A percentile compares a stretch with the other conserved stretches of the same genome.
phyloP scores from a whole-genome alignment of 2,797 vertebrate genomes.

The Catamblyrhynchus diadema region DNA sequence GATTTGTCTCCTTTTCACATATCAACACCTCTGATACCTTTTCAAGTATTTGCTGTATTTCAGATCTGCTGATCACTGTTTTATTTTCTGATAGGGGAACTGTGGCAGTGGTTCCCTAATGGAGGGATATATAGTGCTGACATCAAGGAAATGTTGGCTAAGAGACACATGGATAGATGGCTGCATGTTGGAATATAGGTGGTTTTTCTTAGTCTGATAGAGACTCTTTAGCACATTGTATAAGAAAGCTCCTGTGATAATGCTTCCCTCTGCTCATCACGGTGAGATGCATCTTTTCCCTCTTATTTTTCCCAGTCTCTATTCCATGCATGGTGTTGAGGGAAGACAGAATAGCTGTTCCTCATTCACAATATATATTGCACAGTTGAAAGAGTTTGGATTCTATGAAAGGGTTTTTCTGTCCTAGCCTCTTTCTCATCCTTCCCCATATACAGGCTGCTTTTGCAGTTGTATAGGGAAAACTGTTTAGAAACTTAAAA shows the following conservation, averaged over 20 bases:
- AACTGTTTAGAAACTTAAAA: neutral
- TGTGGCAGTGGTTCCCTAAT: constrained; percentile 1
- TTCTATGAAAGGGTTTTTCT: neutral
- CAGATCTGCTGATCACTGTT: constrained; percentile 39
- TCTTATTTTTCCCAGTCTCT: neutral
- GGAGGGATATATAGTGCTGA: constrained; percentile 38
- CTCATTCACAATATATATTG: neutral
- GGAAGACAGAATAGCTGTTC: neutral
- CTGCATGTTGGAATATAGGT: neutral
- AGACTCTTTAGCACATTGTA: neutral
- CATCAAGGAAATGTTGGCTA: constrained; percentile 30
- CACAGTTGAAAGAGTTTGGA: neutral
- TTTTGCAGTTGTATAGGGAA: neutral
- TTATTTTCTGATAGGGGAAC: constrained; percentile 39
- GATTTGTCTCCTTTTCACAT: constrained; percentile 3
- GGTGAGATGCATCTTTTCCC: neutral
- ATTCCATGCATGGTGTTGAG: neutral
- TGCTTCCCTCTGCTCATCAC: neutral
- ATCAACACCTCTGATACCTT: constrained; percentile 30
- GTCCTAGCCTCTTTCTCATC: neutral
- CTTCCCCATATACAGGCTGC: neutral
- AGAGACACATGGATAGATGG: constrained; percentile 20
- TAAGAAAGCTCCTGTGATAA: neutral
- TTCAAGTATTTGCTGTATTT: constrained; percentile 26
- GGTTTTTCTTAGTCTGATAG: neutral